Base-by-base conservation (phyloP, 2,888 invertebrate species). In the Agelastica alni region DNA sequence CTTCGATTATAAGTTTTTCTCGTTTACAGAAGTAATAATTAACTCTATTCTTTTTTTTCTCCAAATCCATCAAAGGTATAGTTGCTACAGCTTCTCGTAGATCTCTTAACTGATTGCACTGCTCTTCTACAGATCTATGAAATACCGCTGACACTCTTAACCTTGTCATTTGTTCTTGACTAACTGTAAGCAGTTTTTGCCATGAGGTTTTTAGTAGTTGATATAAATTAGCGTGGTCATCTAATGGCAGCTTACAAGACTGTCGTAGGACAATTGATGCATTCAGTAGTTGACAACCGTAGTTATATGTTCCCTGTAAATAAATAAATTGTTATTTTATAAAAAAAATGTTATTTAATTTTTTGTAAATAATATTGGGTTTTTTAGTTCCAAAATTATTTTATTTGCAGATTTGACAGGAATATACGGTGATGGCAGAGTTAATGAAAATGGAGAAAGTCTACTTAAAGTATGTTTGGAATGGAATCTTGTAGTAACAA, bases 61-160 rank as follows among this genome's bases (percentile, higher is more conserved):
- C 70, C 58, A 75, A 67, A 61, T 77, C 77, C 69, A 80, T 76
- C 46, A 77, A 67, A 10, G 77, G 75, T 54, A 79, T 74, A 4
- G 76, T 73, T 7, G 79, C 78, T 18, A 83, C 83, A n/a, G 81
- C 79, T 61, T 82, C 79, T 54, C 83, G 79, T 49, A 87, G 72
- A 65, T 85, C 83, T 42, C 81, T 76, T 61, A 87, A 72, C 69
- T 84, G 84, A 45, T 79, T 78, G 65, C 85, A 84, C 62, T 87
- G 85, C 73, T 87, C 82, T 63, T 82, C 82, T 18, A 82, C 80
- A 53, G 86, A 87, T 48, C 67, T 81, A 71, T 89, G 85, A 70
- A 90, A 91, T 58, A 89, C 87, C 5, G 87, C 85, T 2, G 87
- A 87, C 26, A 89, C 89, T 56, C 88, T 81, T 16, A 90, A 77